Percentiles rank a stretch among this genome's conserved stretches.
Evolutionary conservation across 2,797 vertebrate species (phyloP).

Genomic region (Mergus octosetaceus): DNA sequence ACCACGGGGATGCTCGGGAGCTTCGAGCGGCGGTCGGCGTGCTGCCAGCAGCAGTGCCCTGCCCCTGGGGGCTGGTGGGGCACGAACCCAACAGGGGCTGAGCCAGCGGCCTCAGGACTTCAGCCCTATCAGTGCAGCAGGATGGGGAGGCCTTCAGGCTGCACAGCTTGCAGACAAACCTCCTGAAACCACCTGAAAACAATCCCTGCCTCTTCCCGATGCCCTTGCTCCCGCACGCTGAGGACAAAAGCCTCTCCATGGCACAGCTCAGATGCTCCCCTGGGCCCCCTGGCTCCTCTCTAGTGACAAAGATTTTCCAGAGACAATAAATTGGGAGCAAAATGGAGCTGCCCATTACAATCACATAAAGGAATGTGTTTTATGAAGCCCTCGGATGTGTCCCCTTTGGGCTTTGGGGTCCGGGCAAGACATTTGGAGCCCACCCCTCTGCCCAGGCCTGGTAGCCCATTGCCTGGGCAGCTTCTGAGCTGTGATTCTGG

Average conservation of each 20-base stretch:
- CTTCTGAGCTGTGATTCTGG: background rate
- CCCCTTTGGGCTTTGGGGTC: background rate
- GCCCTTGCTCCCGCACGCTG: fast-evolving
- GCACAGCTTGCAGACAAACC: background rate
- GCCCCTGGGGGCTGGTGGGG: background rate
- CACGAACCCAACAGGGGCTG: no score
- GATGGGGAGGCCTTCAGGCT: background rate
- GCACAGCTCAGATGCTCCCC: background rate
- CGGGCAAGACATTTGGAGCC: background rate
- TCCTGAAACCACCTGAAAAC: background rate
- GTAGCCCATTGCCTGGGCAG: fast-evolving
- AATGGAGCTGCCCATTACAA: background rate
- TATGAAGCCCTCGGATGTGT: background rate
- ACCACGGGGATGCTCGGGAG: background rate
- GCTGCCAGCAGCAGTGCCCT: background rate
- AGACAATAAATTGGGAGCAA: background rate
- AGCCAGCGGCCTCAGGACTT: background rate
- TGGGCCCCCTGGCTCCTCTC: background rate
- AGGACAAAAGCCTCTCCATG: background rate
- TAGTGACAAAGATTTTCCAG: background rate
- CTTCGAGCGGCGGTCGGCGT: fast-evolving
- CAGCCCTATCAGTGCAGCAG: background rate
- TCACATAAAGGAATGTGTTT: background rate
- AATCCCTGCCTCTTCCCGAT: background rate
- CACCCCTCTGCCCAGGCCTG: background rate